Percentiles rank a stretch among this genome's conserved stretches.
phyloP scores from a whole-genome alignment of 2,113 vertebrate genomes.

The Cyphomyrus plagiostoma region DNA sequence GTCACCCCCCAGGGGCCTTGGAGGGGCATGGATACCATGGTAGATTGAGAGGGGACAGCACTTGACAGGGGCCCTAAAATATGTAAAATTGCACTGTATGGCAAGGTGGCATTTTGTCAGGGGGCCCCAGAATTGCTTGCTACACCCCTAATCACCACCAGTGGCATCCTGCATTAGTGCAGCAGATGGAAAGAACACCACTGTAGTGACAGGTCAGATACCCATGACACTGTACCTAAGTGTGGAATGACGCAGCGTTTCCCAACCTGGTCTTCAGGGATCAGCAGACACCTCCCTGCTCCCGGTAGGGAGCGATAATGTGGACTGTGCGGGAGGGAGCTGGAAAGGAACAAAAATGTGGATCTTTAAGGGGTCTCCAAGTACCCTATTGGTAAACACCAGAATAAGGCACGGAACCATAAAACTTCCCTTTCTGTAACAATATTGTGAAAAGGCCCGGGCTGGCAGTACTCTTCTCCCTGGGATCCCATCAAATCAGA shows the following conservation, averaged over 20 bases:
- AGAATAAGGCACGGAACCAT: not conserved
- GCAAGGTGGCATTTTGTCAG: not conserved
- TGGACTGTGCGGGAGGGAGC: not conserved
- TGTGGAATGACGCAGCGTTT: not conserved
- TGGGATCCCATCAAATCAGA: not conserved
- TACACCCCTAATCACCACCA: not conserved
- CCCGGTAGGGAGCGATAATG: not conserved
- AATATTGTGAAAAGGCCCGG: not conserved
- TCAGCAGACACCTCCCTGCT: not conserved
- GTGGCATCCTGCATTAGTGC: not conserved
- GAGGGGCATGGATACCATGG: not conserved
- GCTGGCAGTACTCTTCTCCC: not conserved
- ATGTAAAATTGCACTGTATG: not conserved
- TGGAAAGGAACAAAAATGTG: not conserved
- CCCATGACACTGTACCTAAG: not conserved
- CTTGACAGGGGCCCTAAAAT: not conserved
- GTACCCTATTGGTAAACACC: not conserved
- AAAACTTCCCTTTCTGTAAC: not conserved
- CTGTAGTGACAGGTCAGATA: not conserved
- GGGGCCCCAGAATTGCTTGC: not conserved
- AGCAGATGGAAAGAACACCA: not conserved
- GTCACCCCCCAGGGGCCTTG: not conserved
- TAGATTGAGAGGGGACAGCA: not conserved
- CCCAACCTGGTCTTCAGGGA: not conserved
- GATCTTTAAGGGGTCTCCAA: not conserved